Evolutionary conservation across 2,888 invertebrate genomes (phyloP), one percentile per base, ranked within the genome.

Genomic region (Machimus rusticus): DNA sequence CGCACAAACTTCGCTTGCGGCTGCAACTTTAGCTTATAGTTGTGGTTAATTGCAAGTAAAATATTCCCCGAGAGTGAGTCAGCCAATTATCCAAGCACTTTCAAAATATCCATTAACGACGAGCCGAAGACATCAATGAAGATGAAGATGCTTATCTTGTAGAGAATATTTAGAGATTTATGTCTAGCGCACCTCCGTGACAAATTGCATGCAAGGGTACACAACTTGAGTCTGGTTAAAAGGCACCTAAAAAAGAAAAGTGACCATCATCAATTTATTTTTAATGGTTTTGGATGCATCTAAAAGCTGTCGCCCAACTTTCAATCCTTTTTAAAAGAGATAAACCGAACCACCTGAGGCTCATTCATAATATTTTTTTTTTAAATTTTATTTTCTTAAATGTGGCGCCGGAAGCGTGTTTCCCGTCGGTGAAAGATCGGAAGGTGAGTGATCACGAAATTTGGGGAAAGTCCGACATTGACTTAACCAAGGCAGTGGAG

Each of bases 381-480:
- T 39, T 8, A 14, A 14, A 1, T 46, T 46, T 16, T 16, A 16
- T 16, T 79, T 79, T 79, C 9, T 51, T 79, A 28, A 34, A 28
- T 46, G 16, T 31, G 46, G 28, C 46, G 46, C 79, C 79, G 79
- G 79, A 79, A 79, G 79, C 51, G 23, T 46, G 43, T 79, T 79
- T 79, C 28, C 51, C 31, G 51, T 23, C 51, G 46, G 23, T 51
- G 79, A 79, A 79, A 79, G 79, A 79, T 79, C 79, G 31, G 79
- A 79, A 79, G 79, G 79, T 79, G 79, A 79, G 79, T 79, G 79
- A 46, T 79, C 79, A 66, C 37, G 82, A 66, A 84, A 66, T 66
- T 84, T 84, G 82, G 57, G 82, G 82, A 84, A 84, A 84, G 79
- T 79, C 79, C 51, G 79, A 79, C 51, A 79, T 79, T 79, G 79